A percentile compares a stretch with the other conserved stretches of the same genome.
These are phyloP conservation scores for Benthosema pterotum DNA, from an alignment of 2,797 vertebrate genomes.

Conservation along the genomic window DNA sequence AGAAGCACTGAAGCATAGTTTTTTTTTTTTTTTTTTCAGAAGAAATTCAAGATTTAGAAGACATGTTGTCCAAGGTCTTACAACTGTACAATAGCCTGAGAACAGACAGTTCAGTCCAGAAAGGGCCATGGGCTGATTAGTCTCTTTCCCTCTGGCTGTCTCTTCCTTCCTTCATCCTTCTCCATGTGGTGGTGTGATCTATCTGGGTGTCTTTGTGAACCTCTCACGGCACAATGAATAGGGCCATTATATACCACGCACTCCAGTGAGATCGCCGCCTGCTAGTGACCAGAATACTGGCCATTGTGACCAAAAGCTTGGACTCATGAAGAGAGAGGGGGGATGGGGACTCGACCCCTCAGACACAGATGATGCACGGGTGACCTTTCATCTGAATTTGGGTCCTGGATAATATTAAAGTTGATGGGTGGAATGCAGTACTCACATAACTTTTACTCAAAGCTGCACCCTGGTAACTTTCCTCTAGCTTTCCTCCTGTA, in stretches of 20 bases:
- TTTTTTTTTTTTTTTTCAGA: too few species aligned
- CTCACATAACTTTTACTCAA: too few species aligned
- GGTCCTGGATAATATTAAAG: constrained; percentile 13
- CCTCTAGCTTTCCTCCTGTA: too few species aligned
- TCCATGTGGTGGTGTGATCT: constrained; percentile 50
- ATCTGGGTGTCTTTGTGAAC: constrained; percentile 63
- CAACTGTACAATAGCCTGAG: too few species aligned
- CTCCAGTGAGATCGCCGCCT: constrained; percentile 55
- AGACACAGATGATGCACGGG: constrained; percentile 10
- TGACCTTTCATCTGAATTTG: constrained; percentile 11
- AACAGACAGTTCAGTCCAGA: neutral
- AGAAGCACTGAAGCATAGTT: too few species aligned
- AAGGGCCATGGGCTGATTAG: neutral
- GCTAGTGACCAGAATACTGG: constrained; percentile 60
- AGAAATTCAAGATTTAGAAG: too few species aligned
- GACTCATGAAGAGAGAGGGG: constrained; percentile 29
- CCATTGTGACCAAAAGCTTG: constrained; percentile 70
- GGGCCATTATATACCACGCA: constrained; percentile 64
- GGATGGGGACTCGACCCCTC: constrained; percentile 46
- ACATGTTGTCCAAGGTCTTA: too few species aligned
- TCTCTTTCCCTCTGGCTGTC: constrained; percentile 9
- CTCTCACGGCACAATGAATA: constrained; percentile 61
- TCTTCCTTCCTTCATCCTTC: constrained; percentile 29
- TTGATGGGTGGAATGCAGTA: neutral
- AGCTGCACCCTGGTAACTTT: too few species aligned